phyloP scores from a whole-genome alignment of 2,888 invertebrate genomes.

The Perizoma affinitatum region DNA sequence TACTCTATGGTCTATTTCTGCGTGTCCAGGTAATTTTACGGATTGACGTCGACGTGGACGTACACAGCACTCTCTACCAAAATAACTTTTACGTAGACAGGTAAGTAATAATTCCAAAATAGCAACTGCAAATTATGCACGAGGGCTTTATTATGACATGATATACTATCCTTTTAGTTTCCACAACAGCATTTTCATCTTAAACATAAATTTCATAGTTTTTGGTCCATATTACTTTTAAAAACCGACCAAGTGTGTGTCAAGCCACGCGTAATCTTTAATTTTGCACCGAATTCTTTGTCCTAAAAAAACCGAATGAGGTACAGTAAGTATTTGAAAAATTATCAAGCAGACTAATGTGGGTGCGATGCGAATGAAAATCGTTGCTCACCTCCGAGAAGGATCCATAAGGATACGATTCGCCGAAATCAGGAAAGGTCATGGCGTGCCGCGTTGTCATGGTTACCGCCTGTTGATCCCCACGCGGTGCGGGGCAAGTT shows the following conservation, averaged over 20 bases:
- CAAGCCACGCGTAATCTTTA: too few relatives aligned
- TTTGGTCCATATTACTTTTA: too few relatives aligned
- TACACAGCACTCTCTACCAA: too few relatives aligned
- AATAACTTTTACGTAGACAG: conserved; percentile 2
- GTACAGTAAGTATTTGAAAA: too few relatives aligned
- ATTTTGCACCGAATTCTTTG: too few relatives aligned
- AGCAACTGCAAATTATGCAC: too few relatives aligned
- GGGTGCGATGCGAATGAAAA: conserved; percentile 13
- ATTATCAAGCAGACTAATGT: neutral
- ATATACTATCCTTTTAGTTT: too few relatives aligned
- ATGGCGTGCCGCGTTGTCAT: conserved; percentile 58
- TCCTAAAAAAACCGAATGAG: too few relatives aligned
- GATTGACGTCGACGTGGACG: conserved; percentile 42
- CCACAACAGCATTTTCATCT: too few relatives aligned
- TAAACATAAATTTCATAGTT: too few relatives aligned
- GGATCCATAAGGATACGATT: conserved; percentile 30
- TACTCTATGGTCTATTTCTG: conserved; percentile 48
- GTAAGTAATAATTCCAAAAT: neutral
- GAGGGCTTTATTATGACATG: too few relatives aligned
- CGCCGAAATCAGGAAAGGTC: conserved; percentile 59
- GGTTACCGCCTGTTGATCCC: conserved; percentile 68
- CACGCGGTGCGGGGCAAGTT: conserved; percentile 23
- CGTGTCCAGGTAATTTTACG: conserved; percentile 31
- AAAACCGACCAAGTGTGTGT: too few relatives aligned
- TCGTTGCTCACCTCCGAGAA: conserved; percentile 18